phyloP scores from a whole-genome alignment of 2,888 invertebrate species.

The Alviniconcha strummeri region DNA sequence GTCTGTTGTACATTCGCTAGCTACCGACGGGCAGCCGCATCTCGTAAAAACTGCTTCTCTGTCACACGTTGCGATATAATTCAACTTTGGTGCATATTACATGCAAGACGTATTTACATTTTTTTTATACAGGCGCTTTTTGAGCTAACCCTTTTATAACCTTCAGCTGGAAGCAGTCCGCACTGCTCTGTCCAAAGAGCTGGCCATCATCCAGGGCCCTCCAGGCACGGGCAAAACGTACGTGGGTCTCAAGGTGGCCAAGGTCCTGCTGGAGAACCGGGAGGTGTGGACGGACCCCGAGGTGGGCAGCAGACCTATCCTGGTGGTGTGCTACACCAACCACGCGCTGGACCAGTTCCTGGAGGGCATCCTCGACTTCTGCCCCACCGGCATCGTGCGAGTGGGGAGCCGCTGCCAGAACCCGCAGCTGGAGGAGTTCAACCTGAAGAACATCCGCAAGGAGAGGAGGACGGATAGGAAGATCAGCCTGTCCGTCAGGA shows the following conservation, averaged over 20 bases:
- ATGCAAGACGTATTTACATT: too few relatives aligned
- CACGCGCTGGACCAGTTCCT: slow-evolving; percentile 64
- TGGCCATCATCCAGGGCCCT: slow-evolving; percentile 78
- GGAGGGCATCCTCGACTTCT: slow-evolving; percentile 53
- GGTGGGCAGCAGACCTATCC: slow-evolving; percentile 55
- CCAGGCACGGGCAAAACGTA: slow-evolving; percentile 92
- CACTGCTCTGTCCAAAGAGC: slow-evolving; percentile 65
- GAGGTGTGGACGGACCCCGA: slow-evolving; percentile 67
- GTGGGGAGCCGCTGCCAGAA: slow-evolving; percentile 65
- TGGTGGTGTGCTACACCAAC: slow-evolving; percentile 72
- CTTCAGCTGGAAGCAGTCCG: slow-evolving; percentile 65
- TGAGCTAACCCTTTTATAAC: too few relatives aligned
- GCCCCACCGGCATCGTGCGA: slow-evolving; percentile 56
- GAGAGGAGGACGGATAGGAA: slow-evolving; percentile 35
- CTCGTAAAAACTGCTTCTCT: too few relatives aligned
- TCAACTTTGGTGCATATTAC: too few relatives aligned
- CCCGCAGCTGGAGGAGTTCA: slow-evolving; percentile 51
- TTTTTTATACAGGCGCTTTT: too few relatives aligned
- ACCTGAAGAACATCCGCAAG: slow-evolving; percentile 40
- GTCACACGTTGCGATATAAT: too few relatives aligned
- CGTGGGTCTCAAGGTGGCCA: slow-evolving; percentile 84
- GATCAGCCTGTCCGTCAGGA: slow-evolving; percentile 39
- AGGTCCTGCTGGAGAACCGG: slow-evolving; percentile 79
- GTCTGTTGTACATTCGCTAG: too few relatives aligned
- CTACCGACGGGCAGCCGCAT: too few relatives aligned